phyloP scores from a whole-genome alignment of 2,797 vertebrate species.

The Austrolebias charrua region DNA sequence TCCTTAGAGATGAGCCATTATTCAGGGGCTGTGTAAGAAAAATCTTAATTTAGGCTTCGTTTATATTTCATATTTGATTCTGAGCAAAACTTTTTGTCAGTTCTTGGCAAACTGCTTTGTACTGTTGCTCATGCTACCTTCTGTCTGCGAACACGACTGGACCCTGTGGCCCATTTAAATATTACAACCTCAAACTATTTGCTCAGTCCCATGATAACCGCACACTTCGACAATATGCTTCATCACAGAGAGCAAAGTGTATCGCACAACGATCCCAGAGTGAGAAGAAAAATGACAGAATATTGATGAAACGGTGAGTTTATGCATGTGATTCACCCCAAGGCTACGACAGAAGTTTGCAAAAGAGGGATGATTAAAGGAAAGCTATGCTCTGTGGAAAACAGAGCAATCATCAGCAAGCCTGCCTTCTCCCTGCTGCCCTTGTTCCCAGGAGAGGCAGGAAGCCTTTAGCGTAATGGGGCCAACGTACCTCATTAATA shows the following conservation, averaged over 20 bases:
- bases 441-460: conserved; percentile 59
- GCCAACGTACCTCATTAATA: conserved; percentile 74
- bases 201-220: conserved; percentile 50
- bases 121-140: conserved; percentile 29
- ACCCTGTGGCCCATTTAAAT: conserved; percentile 54
- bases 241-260: conserved; percentile 64
- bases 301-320: conserved; percentile 76
- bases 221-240: conserved; percentile 54
- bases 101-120: conserved; percentile 14
- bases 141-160: conserved; percentile 22
- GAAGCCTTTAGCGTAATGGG: conserved; percentile 64
- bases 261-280: conserved; percentile 60
- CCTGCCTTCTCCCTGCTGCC: conserved; percentile 54
- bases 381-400: conserved; percentile 68
- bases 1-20: background rate
- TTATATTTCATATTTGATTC: background rate
- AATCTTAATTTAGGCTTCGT: background rate
- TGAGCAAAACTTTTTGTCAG: background rate
- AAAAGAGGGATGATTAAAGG: conserved; percentile 77
- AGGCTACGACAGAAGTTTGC: conserved; percentile 69
- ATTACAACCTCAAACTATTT: conserved; percentile 54
- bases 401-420: conserved; percentile 67
- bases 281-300: conserved; percentile 67
- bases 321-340: conserved; percentile 56
- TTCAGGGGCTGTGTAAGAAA: background rate